Percentiles rank a stretch among this genome's conserved stretches.
These are phyloP conservation scores for Schlechtendalia chinensis DNA, from an alignment of 1,140 invertebrate genomes.

Conservation along the genomic window DNA sequence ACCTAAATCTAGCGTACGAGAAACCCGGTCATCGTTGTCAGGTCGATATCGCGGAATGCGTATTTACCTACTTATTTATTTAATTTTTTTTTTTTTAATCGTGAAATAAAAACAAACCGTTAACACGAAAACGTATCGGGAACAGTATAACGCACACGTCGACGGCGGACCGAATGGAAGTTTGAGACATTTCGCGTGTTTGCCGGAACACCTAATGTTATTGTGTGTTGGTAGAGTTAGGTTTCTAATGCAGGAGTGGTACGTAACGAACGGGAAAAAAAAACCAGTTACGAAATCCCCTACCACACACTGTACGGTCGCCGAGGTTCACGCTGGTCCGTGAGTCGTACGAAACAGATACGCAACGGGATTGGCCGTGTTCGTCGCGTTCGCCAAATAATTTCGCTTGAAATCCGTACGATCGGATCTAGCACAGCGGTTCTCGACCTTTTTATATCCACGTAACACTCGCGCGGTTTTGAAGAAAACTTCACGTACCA, in stretches of 20 bases:
- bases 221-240: not conserved
- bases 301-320: not conserved
- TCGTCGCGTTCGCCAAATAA: not conserved
- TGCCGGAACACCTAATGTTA: not conserved
- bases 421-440: too few species aligned
- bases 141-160: too few species aligned
- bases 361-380: not conserved
- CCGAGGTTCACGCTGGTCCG: not conserved
- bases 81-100: not conserved
- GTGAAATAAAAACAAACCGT: not conserved
- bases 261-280: not conserved
- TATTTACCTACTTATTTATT: too few species aligned
- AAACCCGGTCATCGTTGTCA: not conserved
- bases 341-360: not conserved
- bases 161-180: not conserved
- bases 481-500: too few species aligned
- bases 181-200: not conserved
- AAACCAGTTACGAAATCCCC: conserved; percentile 23
- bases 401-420: not conserved
- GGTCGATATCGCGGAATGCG: not conserved
- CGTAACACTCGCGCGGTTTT: too few species aligned
- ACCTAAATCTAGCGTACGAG: not conserved
- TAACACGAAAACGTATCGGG: too few species aligned
- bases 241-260: not conserved
- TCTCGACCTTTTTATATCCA: too few species aligned